phyloP scores from a whole-genome alignment of 1,140 invertebrate genomes.

The Heliothis virescens region DNA sequence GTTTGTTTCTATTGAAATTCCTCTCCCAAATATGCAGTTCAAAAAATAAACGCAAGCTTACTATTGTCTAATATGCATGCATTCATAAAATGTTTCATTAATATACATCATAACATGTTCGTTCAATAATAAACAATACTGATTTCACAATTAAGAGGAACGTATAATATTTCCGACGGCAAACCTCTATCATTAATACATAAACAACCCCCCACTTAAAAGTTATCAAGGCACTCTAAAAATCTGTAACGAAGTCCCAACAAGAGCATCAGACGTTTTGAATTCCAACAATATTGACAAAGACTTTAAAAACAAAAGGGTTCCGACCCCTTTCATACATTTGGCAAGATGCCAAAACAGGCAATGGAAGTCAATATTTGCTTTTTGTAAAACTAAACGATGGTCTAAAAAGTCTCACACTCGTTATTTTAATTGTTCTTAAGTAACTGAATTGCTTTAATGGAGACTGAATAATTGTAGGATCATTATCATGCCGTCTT shows the following conservation, averaged over 20 bases:
- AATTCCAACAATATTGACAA: slow-evolving; percentile 56
- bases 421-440: slow-evolving; percentile 39
- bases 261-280: slow-evolving; percentile 34
- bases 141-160: too few relatives aligned
- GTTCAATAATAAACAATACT: too few relatives aligned
- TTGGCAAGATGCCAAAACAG: slow-evolving; percentile 57
- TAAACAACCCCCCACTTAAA: neutral
- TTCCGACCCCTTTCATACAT: slow-evolving; percentile 47
- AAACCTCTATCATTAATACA: slow-evolving; percentile 1
- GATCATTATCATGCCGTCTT: neutral
- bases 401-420: slow-evolving; percentile 29
- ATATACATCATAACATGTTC: too few relatives aligned
- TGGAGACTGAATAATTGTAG: neutral
- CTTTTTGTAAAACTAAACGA: slow-evolving; percentile 43
- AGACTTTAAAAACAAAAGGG: slow-evolving; percentile 55
- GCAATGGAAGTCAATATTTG: slow-evolving; percentile 56
- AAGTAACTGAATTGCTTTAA: neutral
- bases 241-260: slow-evolving; percentile 42
- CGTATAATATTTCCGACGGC: neutral
- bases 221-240: slow-evolving; percentile 13
- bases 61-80: too few relatives aligned
- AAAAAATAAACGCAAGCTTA: too few relatives aligned
- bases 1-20: too few relatives aligned
- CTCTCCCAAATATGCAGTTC: too few relatives aligned
- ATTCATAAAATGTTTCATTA: too few relatives aligned